Evolutionary conservation across 1,140 invertebrate genomes (phyloP).

Genomic region (Drosophila kohkoa): DNA sequence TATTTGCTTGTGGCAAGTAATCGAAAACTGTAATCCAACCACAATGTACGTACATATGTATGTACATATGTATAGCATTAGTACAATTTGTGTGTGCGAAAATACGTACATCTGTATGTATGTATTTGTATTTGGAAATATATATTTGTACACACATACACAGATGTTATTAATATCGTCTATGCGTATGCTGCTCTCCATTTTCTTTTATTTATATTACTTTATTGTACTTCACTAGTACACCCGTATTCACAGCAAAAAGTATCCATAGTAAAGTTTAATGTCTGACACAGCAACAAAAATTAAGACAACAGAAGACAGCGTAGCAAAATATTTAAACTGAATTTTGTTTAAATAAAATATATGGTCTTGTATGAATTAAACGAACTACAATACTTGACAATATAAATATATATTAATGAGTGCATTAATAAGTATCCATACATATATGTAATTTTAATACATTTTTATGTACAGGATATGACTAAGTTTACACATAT

Average conservation of each 20-base stretch:
- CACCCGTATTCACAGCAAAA: conserved; percentile 27
- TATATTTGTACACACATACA: not conserved
- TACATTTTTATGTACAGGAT: no score
- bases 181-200: conserved; percentile 32
- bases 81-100: not conserved
- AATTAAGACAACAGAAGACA: conserved; percentile 16
- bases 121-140: not conserved
- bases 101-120: not conserved
- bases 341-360: conserved; percentile 52
- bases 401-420: conserved; percentile 4
- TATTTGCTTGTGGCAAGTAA: conserved; percentile 18
- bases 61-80: not conserved
- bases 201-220: conserved; percentile 27
- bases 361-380: conserved; percentile 56
- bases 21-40: conserved; percentile 22
- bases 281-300: conserved; percentile 57
- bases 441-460: no score
- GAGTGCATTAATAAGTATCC: conserved; percentile 3
- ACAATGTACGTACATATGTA: not conserved
- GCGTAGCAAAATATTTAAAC: conserved; percentile 36
- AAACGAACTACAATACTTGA: conserved; percentile 28
- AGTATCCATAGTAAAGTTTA: conserved; percentile 64
- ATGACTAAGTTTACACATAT: no score
- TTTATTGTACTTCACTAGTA: conserved; percentile 44
- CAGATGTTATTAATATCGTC: conserved; percentile 3